Percentiles rank a stretch among this genome's conserved stretches.
Conservation (phyloP, 2,797 vertebrate species). For the Coilia nasus region DNA sequence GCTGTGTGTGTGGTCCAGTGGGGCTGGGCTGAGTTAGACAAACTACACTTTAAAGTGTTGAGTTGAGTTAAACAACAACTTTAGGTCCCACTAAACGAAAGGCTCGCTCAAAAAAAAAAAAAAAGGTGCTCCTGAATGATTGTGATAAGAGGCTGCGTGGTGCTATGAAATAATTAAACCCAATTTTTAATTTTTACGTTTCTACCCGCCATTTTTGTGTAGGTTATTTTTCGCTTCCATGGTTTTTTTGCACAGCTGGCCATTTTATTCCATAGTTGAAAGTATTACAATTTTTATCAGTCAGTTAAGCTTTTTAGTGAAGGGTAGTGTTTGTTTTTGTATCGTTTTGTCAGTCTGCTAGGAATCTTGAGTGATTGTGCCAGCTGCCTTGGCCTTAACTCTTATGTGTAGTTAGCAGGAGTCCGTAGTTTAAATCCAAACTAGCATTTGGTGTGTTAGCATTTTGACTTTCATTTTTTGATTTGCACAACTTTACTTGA, state of each 20-base stretch:
- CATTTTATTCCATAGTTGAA: constrained; percentile 23
- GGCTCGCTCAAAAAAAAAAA: background rate
- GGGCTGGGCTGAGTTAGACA: background rate
- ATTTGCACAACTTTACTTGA: constrained; percentile 24
- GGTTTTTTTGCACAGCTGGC: constrained; percentile 21
- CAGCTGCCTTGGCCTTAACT: constrained; percentile 26
- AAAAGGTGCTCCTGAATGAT: constrained; percentile 22
- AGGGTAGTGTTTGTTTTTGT: constrained; percentile 7
- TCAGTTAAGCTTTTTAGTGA: constrained; percentile 22
- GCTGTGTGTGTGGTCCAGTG: background rate
- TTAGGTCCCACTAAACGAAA: background rate
- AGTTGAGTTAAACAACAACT: too few species aligned
- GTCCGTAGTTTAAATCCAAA: constrained; percentile 6
- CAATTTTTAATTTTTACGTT: background rate
- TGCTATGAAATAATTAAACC: background rate
- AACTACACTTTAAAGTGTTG: background rate
- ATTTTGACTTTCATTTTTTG: constrained; percentile 4
- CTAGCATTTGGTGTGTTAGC: constrained; percentile 15
- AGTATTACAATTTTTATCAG: constrained; percentile 10
- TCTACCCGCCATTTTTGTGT: background rate
- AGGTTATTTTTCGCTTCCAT: constrained; percentile 12
- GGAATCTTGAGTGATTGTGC: constrained; percentile 19
- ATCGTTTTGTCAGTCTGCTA: background rate
- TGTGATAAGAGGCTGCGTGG: background rate
- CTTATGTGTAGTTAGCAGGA: constrained; percentile 15